Evolutionary conservation across 2,113 vertebrate genomes (phyloP).

Genomic region (Silurus glanis): DNA sequence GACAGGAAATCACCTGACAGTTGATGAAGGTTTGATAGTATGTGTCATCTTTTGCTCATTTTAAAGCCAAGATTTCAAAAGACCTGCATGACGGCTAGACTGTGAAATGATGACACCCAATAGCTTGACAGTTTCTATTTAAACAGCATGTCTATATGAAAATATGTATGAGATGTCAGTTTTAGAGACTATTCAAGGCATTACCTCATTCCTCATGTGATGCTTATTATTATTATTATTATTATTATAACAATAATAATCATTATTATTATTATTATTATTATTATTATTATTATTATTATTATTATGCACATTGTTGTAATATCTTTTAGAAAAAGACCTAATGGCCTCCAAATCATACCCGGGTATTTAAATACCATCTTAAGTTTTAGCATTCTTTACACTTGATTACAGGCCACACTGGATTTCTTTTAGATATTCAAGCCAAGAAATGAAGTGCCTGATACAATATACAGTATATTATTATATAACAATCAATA

Average conservation of each 20-base stretch:
- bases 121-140: conserved; percentile 9
- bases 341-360: neutral
- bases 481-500: neutral
- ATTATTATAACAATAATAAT: no score
- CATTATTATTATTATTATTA: no score
- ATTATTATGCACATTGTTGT: neutral
- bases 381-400: neutral
- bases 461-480: neutral
- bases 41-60: neutral
- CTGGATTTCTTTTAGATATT: neutral
- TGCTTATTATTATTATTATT: neutral
- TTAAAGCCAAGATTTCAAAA: conserved; percentile 27
- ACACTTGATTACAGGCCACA: neutral
- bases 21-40: neutral
- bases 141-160: neutral
- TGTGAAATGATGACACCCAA: conserved; percentile 9
- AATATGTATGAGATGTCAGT: conserved; percentile 23
- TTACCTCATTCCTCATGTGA: neutral
- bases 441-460: neutral
- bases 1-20: conserved; percentile 26
- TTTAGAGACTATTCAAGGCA: neutral
- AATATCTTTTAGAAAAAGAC: neutral
- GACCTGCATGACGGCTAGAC: neutral
- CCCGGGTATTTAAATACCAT: neutral
- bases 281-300: no score